Conservation (phyloP, 2,888 invertebrate species). For the Bembecia ichneumoniformis region DNA sequence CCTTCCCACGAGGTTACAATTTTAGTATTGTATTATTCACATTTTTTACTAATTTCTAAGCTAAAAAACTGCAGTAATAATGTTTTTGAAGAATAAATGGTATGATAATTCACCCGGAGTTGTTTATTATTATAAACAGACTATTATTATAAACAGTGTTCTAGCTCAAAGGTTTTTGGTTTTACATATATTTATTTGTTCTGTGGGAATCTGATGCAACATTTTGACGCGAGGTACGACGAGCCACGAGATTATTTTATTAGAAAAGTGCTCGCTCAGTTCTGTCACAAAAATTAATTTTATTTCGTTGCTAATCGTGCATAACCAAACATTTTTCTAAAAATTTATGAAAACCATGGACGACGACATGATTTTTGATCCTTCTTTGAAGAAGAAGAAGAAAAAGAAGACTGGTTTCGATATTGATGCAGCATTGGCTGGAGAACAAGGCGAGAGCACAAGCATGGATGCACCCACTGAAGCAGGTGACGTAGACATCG, state of each 20-base stretch:
- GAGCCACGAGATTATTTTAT: constrained; percentile 9
- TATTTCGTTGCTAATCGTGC: neutral
- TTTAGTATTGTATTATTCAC: too few relatives aligned
- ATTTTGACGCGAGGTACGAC: constrained; percentile 47
- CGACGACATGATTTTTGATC: constrained; percentile 84
- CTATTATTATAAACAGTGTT: too few relatives aligned
- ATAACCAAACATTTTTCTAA: neutral
- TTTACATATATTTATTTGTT: neutral
- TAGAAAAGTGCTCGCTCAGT: neutral
- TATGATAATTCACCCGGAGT: too few relatives aligned
- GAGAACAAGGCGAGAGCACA: constrained; percentile 69
- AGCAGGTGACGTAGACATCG: constrained; percentile 74
- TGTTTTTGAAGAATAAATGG: too few relatives aligned
- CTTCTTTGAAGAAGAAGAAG: constrained; percentile 93
- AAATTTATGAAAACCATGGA: constrained; percentile 45
- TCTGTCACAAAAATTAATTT: neutral
- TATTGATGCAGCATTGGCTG: constrained; percentile 85
- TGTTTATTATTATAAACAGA: too few relatives aligned
- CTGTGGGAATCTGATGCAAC: constrained; percentile 48
- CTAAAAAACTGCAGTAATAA: too few relatives aligned
- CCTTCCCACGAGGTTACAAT: too few relatives aligned
- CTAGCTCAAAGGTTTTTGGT: too few relatives aligned
- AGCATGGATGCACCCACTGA: constrained; percentile 68
- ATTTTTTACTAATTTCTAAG: too few relatives aligned
- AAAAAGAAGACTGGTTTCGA: constrained; percentile 97